Base-by-base conservation (phyloP, 2,797 vertebrate species). In the Ctenopoma multispine region DNA sequence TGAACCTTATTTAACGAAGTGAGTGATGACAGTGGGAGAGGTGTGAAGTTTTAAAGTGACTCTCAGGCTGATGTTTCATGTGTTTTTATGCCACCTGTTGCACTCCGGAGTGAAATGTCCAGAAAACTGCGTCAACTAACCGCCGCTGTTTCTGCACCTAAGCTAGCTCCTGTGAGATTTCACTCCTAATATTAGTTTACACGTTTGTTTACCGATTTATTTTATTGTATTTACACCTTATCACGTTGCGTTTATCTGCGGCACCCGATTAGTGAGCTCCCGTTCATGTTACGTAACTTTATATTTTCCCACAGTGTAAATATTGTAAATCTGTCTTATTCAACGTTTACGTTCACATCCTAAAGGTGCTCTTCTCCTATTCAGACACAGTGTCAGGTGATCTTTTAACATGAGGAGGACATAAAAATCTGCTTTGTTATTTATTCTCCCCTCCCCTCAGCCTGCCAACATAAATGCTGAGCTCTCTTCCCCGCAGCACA, bases 81-180 rank as follows among this genome's bases (percentile, higher is more conserved):
- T 15, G 58, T 75, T 86, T 65, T 31, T 57, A 31, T 31, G 29
- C 79, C 89, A 93, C 90, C 91, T 93, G 91, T 92, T 91, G 87
- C 83, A 17, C 65, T 60, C 51, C 63, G 74, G 69, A 67, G 62
- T 4, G 20, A 75, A 65, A 50, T 57, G 61, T 46, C 7, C 17
- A 20, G 13, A 80, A 34, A 77, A 85, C 36, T 75, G 70, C 69
- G 74, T 72, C 80, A 77, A 75, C 20, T 69, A 31, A 12, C 27
- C 2, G 34, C 17, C 20, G 18, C 48, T 1, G 43, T 50, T 51
- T 55, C 11, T 56, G 20, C 31, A 21, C 18, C 9, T 3, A n/a
- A 13, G n/a, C 13, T 31, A 5, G 5, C 14, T 29, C 1, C n/a
- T 40, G 41, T 38, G 4, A 54, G 0, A 14, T 23, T 34, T 27